These are phyloP conservation scores for Ceyx margarethae DNA, from an alignment of 2,113 vertebrate species.

Conservation along the genomic window DNA sequence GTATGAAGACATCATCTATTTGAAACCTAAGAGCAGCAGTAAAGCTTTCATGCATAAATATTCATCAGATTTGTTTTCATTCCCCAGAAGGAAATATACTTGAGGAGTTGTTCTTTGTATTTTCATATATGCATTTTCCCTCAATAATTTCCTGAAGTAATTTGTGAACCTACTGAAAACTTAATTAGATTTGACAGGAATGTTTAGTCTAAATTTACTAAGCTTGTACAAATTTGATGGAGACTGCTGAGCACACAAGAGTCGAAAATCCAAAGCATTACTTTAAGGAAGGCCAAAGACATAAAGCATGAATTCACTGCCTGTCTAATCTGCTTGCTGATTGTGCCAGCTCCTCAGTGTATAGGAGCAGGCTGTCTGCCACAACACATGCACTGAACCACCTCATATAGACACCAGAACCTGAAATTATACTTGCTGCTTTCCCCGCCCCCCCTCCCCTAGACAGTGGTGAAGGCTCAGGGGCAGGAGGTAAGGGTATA, in stretches of 20 bases:
- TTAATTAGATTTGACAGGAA: not conserved
- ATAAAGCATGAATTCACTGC: fast-evolving
- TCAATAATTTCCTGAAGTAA: not conserved
- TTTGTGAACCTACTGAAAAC: not conserved
- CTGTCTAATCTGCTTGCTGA: not conserved
- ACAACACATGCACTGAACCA: not conserved
- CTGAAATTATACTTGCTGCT: not conserved
- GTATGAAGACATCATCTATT: not conserved
- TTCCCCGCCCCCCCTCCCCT: not conserved
- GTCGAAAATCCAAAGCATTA: not conserved
- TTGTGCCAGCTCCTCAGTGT: not conserved
- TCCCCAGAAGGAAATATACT: not conserved
- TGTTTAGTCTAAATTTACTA: not conserved
- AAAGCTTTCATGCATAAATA: not conserved
- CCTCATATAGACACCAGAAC: not conserved
- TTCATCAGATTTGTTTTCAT: not conserved
- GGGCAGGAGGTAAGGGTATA: not conserved
- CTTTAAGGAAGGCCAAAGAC: not conserved
- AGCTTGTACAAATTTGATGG: not conserved
- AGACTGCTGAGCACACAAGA: not conserved
- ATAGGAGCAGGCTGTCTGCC: not conserved
- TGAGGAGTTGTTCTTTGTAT: not conserved
- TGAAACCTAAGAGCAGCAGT: not conserved
- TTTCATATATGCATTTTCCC: not conserved
- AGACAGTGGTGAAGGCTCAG: not conserved